phyloP scores from a whole-genome alignment of 2,888 invertebrate genomes.

The Sarcophaga caerulescens region DNA sequence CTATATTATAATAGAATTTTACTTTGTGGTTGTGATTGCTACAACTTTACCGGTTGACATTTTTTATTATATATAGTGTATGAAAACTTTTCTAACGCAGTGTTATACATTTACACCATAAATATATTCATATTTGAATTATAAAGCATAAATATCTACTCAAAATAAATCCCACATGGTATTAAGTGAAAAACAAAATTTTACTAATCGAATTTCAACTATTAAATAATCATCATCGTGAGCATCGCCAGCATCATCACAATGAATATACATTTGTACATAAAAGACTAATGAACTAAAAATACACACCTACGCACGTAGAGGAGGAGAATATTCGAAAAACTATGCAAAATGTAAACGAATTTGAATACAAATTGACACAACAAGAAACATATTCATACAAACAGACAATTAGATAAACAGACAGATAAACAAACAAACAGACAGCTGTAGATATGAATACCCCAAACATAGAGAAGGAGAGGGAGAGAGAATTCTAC shows the following conservation, averaged over 20 bases:
- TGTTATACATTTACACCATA: neutral
- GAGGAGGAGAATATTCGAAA: neutral
- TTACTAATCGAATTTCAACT: slow-evolving; percentile 71
- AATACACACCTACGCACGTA: slow-evolving; percentile 6
- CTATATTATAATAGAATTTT: too few species aligned
- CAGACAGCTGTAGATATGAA: too few species aligned
- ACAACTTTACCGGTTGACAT: neutral
- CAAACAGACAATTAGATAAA: neutral
- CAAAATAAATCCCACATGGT: slow-evolving; percentile 46
- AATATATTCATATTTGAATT: neutral
- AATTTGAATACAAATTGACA: too few species aligned
- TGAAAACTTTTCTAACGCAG: neutral
- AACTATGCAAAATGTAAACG: too few species aligned
- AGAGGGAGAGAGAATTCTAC: too few species aligned
- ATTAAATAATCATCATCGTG: slow-evolving; percentile 72
- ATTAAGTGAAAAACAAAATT: slow-evolving; percentile 64
- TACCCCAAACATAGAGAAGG: too few species aligned
- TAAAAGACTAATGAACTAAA: slow-evolving; percentile 68
- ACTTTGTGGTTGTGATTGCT: too few species aligned
- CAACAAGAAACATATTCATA: neutral
- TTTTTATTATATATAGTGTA: neutral
- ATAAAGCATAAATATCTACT: slow-evolving; percentile 4
- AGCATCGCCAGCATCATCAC: neutral
- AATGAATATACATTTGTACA: slow-evolving; percentile 43
- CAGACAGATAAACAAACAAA: neutral